Conservation (phyloP, 2,113 vertebrate genomes). For the Mesocricetus auratus region DNA sequence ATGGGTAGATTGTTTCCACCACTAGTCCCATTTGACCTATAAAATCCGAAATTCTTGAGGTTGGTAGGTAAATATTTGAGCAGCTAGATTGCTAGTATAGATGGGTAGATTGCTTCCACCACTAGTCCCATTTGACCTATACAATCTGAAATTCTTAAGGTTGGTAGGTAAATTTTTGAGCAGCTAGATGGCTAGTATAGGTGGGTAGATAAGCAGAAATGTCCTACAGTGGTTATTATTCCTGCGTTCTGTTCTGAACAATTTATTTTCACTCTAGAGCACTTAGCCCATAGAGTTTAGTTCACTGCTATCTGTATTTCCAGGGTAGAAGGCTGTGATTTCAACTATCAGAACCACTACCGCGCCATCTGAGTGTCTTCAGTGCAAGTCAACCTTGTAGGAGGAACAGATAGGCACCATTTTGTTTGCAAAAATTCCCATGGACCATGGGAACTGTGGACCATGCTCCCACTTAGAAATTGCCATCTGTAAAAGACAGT, state of each 20-base stretch:
- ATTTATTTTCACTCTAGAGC: background rate
- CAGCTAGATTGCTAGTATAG: background rate
- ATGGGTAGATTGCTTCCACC: background rate
- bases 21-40: background rate
- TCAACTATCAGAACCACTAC: background rate
- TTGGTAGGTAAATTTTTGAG: background rate
- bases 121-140: background rate
- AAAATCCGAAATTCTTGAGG: background rate
- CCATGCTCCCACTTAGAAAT: background rate
- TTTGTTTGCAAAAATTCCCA: background rate
- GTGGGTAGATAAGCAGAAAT: background rate
- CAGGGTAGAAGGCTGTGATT: conserved; percentile 14
- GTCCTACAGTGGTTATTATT: background rate
- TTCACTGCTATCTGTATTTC: background rate
- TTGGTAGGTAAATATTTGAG: background rate
- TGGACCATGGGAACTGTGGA: background rate
- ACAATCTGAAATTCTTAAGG: background rate
- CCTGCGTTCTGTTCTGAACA: background rate
- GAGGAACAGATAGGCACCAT: background rate
- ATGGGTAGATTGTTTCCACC: background rate
- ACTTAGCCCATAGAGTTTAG: background rate
- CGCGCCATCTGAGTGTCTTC: background rate
- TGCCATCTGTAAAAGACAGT: background rate
- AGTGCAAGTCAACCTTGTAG: background rate
- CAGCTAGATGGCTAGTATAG: background rate